Base-by-base conservation (phyloP, 2,797 vertebrate species). In the Setipinna tenuifilis region DNA sequence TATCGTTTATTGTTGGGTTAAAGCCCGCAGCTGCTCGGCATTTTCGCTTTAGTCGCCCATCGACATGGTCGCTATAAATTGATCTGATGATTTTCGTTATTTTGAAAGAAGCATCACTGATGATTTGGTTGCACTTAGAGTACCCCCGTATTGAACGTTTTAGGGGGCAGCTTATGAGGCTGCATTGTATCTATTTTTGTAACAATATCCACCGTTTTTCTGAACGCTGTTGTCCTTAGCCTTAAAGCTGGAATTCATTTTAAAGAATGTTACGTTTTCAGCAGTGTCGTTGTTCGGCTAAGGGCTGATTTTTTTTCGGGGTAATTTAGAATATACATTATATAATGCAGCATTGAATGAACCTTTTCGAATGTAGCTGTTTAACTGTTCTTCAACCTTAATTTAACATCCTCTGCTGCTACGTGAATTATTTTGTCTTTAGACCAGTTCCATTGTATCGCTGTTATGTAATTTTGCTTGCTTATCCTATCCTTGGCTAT, bases 371-470 rank as follows among this genome's bases (percentile, higher is more conserved):
- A 21, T 78, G 21, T 14, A 75, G 35, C 62, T 12, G 28, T 71
- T 16, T 31, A 41, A 16, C 12, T 7, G 31, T 21, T 44, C 19
- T 35, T 19, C 35, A 75, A 21, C 31, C 35, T 31, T 10, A 78
- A 78, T 44, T 41, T 35, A 44, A 3, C 31, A 44, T 21, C 16
- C 17, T 44, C 9, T 19, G 71, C 71, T 19, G 19, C 17, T 44
- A 41, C 35, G 17, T 35, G 35, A 75, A 78, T 75, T 35, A 16
- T 21, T 78, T 44, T 44, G 35, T 78, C 35, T 78, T 44, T 17
- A 78, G 31, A 35, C 80, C 16, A 82, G 41, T 86, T 57, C 83
- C 41, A 68, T 82, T 87, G 84, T 84, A 62, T 21, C 9, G n/a
- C 57, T n/a, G 58, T 84, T 78, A 84, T 54, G 65, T 84, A 84